Base-by-base conservation (phyloP, 2,113 vertebrate species). In the Oreochromis tanganicae region DNA sequence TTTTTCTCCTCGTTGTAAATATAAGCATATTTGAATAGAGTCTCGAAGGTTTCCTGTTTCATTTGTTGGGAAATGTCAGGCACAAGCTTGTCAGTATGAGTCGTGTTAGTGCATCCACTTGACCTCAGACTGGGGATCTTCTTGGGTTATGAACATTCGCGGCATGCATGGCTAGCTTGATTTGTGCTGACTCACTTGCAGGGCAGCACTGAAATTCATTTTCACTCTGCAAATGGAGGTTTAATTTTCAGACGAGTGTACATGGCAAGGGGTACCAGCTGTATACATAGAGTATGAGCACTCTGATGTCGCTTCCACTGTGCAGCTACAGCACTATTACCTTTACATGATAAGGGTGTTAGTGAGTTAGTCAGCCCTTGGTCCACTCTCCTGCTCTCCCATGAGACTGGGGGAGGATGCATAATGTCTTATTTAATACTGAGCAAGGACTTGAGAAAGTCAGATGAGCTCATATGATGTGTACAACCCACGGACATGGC, bases 111-210 rank as follows among this genome's bases (percentile, higher is more conserved):
- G 85, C 85, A 85, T 82, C 83, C 89, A 90, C 82, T 93, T 93
- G 91, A 94, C 93, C 93, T 93, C 48, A 85, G 84, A 85, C 83
- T 38, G 80, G 48, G 59, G 50, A 80, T 89, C 81, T 81, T 91
- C 61, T 81, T 73, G 61, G 82, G 85, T 87, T 88, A 83, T 90
- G 93, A 87, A 81, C 89, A 89, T 91, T 92, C 24, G 13, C 5
- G 6, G 81, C 87, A 92, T 86, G 92, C 90, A 75, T 75, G 80
- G 78, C 80, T 85, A 9, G 71, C 12, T 57, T 36, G 86, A 88
- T 91, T 38, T 81, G 66, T 43, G 73, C 78, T 27, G 80, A 88
- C 54, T 85, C 68, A 81, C 80, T 52, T 32, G 6, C 32, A 68
- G 57, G 71, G 34, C 63, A 71, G 66, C 55, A 59, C 54, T 2